phyloP scores from a whole-genome alignment of 2,888 invertebrate species.

The Protonemura montana region DNA sequence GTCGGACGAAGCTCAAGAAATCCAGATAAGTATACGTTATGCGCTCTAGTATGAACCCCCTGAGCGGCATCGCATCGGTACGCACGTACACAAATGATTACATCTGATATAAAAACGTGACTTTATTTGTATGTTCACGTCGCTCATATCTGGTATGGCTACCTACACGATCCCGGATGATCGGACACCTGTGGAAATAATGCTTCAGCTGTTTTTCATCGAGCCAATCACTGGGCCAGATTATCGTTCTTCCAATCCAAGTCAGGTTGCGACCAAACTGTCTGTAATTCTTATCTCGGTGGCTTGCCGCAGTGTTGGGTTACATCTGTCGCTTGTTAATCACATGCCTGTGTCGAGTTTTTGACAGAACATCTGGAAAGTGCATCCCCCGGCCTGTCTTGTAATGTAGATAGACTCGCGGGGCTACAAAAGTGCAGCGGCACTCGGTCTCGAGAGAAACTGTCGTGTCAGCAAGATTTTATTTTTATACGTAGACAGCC shows the following conservation, averaged over 20 bases:
- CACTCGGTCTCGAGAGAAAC: not conserved
- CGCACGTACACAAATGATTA: not conserved
- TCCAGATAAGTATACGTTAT: not conserved
- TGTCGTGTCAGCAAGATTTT: not conserved
- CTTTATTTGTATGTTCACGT: slow-evolving; percentile 7
- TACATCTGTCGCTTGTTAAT: not conserved
- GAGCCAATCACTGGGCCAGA: not conserved
- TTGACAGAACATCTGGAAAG: not conserved
- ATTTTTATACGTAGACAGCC: too few relatives aligned
- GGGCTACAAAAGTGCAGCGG: not conserved
- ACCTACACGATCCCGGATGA: slow-evolving; percentile 12
- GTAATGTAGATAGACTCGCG: not conserved
- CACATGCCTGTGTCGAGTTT: not conserved
- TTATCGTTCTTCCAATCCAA: not conserved
- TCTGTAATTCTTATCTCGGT: not conserved
- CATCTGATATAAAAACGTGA: slow-evolving; percentile 7
- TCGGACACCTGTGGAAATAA: not conserved
- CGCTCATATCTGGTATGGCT: not conserved
- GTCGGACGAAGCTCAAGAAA: not conserved
- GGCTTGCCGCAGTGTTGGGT: not conserved
- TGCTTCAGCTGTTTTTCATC: not conserved
- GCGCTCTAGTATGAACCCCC: not conserved
- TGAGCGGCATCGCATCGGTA: not conserved
- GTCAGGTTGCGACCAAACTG: not conserved
- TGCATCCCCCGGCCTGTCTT: not conserved